Conservation (phyloP, 1,140 invertebrate genomes). For the Drosophila albomicans region DNA sequence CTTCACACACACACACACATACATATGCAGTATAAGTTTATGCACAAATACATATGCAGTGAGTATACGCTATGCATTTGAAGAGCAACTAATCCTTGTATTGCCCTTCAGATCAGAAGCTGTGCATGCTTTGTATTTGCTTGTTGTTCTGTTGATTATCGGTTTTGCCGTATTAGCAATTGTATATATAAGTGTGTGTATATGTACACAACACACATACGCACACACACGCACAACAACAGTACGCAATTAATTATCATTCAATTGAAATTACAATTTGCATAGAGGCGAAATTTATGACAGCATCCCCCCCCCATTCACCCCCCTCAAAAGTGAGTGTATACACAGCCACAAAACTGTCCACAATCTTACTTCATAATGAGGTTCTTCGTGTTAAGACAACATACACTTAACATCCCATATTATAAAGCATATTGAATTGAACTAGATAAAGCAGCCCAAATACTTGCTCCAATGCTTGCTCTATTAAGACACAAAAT, state of each 20-base stretch:
- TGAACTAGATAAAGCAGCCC: neutral
- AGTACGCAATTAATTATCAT: constrained; percentile 82
- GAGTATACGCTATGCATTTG: constrained; percentile 15
- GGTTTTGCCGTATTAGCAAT: constrained; percentile 62
- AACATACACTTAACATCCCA: constrained; percentile 26
- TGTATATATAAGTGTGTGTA: constrained; percentile 28
- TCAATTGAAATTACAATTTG: constrained; percentile 75
- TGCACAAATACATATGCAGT: constrained; percentile 6
- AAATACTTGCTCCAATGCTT: neutral
- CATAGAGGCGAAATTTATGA: constrained; percentile 51
- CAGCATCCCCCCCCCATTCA: constrained; percentile 7
- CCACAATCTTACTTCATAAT: constrained; percentile 33
- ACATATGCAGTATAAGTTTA: neutral
- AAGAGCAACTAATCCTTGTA: constrained; percentile 60
- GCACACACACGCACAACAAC: neutral
- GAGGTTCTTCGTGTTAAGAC: constrained; percentile 24
- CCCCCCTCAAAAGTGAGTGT: neutral
- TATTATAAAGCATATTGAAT: constrained; percentile 14
- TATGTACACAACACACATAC: neutral
- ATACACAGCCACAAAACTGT: constrained; percentile 16
- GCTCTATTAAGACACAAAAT: constrained; percentile 8
- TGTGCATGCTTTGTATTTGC: constrained; percentile 62
- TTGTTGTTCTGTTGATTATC: constrained; percentile 75
- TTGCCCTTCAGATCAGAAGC: constrained; percentile 47
- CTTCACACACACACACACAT: neutral